Conservation (phyloP, 1,140 invertebrate species). For the Choristoneura fumiferana region DNA sequence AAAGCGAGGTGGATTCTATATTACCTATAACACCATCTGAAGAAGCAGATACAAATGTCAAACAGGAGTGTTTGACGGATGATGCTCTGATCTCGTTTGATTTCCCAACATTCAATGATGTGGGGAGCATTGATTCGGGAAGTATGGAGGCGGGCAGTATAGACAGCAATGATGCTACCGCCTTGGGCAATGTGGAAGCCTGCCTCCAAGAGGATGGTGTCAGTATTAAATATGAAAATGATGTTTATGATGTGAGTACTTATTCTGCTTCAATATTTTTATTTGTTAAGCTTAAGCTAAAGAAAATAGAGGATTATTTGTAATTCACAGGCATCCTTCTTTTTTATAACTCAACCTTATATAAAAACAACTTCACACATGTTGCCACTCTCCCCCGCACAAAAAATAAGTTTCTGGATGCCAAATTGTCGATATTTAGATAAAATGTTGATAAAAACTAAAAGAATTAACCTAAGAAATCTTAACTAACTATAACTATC, state of each 20-base stretch:
- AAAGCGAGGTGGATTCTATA: conserved; percentile 13
- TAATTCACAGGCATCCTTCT: no score
- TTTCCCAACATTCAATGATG: conserved; percentile 53
- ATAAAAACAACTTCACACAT: no score
- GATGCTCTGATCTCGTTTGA: conserved; percentile 45
- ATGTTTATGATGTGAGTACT: conserved; percentile 38
- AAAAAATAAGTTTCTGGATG: no score
- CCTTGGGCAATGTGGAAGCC: conserved; percentile 61
- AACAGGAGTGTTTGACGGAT: conserved; percentile 33
- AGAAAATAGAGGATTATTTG: not conserved
- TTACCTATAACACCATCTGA: conserved; percentile 20
- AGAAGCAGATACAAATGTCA: conserved; percentile 27
- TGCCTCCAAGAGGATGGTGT: conserved; percentile 55
- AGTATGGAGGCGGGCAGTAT: conserved; percentile 36
- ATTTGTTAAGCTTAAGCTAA: not conserved
- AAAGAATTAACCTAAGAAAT: no score
- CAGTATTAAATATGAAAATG: conserved; percentile 48
- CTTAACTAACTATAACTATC: no score
- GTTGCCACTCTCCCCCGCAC: no score
- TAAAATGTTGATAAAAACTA: no score
- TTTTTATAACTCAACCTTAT: no score
- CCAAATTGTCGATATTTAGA: no score
- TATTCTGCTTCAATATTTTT: not conserved
- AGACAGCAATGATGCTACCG: conserved; percentile 55
- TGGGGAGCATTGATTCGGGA: conserved; percentile 44